Base-by-base conservation (phyloP, 2,888 invertebrate genomes). In the Luperina nickerlii region DNA sequence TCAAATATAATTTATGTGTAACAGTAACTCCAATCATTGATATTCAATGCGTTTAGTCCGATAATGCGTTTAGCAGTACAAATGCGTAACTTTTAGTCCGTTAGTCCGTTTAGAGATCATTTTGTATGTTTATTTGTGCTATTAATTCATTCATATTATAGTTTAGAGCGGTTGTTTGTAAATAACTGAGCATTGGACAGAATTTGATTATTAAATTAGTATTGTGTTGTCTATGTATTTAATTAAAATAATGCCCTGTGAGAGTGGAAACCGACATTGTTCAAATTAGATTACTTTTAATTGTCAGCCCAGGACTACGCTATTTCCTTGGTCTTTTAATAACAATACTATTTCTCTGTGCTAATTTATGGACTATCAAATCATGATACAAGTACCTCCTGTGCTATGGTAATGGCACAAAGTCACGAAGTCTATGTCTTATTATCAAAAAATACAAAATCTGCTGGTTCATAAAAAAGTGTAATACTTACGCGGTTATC, bases 1-100 rank as follows among this genome's bases (percentile, higher is more conserved):
- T 84, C 76, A 81, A 83, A 87, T 84, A 80, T 81, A 81, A 89
- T 87, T 88, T 86, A 89, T 88, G 84, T 77, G 73, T 74, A 72
- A 70, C 60, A 76, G 68, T 79, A 79, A 68, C 76, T 67, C 71
- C 18, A 65, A 45, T 57, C 66, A 79, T 77, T 83, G 82, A 79
- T 88, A 86, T 87, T 86, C 80, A 85, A 86, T 85, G 85, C 74
- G 67, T 76, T 86, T 86, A 83, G 78, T 69, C 78, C 27, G 67
- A 81, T 83, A 87, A 86, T 86, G 79, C 68, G 84, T 83, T 84
- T 86, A 74, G 67, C 65, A 45, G 69, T 82, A 76, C 62, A 78
- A 85, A 81, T 63, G 32, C 62, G 48, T 73, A 83, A 82, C 84
- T 86, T 80, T 87, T 78, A 72, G 76, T 70, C 48, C 24, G 73